phyloP scores from a whole-genome alignment of 2,113 vertebrate genomes.

The Salvator merianae region DNA sequence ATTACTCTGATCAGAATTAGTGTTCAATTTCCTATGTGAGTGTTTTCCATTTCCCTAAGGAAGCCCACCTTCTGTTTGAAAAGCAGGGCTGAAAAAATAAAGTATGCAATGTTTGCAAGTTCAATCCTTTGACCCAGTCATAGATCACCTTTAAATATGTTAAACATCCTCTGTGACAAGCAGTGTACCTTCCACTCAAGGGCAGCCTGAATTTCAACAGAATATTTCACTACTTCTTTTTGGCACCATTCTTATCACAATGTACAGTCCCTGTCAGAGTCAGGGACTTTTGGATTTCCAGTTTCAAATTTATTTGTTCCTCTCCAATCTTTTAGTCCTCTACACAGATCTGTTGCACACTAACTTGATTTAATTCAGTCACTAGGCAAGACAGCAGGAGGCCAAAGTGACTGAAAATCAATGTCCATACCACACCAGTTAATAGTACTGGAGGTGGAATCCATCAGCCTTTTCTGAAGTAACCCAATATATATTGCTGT shows the following conservation, averaged over 20 bases:
- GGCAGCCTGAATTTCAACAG: conserved; percentile 1
- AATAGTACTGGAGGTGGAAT: not conserved
- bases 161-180: not conserved
- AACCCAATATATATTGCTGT: not conserved
- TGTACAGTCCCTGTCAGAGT: not conserved
- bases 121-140: not conserved
- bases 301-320: not conserved
- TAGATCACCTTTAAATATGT: conserved; percentile 15
- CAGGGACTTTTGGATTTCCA: not conserved
- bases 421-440: not conserved
- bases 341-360: not conserved
- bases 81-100: not conserved
- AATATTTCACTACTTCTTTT: not conserved
- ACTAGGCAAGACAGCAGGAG: not conserved
- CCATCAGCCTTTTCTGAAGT: not conserved
- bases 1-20: not conserved
- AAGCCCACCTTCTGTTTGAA: not conserved
- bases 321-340: not conserved
- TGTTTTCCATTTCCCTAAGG: too few species aligned
- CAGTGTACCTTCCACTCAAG: not conserved
- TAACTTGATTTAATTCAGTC: not conserved
- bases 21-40: not conserved
- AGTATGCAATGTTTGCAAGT: not conserved
- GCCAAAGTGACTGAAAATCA: not conserved
- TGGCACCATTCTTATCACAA: conserved; percentile 3